These are phyloP conservation scores for Alauda arvensis DNA, from an alignment of 2,797 vertebrate genomes.

Conservation along the genomic window DNA sequence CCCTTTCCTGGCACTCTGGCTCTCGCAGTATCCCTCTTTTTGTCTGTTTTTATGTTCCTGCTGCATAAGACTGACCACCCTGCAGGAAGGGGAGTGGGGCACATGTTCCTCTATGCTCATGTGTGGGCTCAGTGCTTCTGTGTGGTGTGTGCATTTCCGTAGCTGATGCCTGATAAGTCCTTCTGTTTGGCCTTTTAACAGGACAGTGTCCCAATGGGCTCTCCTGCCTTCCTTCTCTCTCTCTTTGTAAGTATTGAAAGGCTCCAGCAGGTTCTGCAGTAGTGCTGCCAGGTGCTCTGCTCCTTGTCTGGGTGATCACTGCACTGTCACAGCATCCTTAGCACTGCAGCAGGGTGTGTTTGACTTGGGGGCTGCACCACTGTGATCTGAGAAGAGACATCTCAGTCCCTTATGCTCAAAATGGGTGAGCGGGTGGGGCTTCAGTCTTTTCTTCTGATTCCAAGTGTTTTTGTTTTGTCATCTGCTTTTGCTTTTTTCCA, in stretches of 20 bases:
- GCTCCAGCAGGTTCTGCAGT: conserved; percentile 61
- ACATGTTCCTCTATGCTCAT: conserved; percentile 46
- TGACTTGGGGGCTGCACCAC: conserved; percentile 47
- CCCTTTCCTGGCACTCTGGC: conserved; percentile 40
- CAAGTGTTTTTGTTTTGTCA: conserved; percentile 33
- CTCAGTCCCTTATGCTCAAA: background rate
- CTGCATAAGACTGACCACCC: conserved; percentile 44
- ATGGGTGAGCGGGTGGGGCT: conserved; percentile 35
- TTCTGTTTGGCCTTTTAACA: conserved; percentile 88
- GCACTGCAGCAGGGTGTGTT: conserved; percentile 43
- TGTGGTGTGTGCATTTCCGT: conserved; percentile 60
- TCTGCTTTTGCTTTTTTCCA: conserved; percentile 46
- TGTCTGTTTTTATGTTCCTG: conserved; percentile 41
- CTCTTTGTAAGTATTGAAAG: conserved; percentile 98
- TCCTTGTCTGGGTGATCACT: conserved; percentile 60
- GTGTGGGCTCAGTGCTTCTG: conserved; percentile 66
- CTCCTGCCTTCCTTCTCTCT: conserved; percentile 99
- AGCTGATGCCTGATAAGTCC: conserved; percentile 63
- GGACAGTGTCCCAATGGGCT: conserved; percentile 98
- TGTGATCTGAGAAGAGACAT: conserved; percentile 29
- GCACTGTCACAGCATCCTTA: conserved; percentile 47
- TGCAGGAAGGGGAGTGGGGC: conserved; percentile 19
- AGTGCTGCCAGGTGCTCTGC: conserved; percentile 63
- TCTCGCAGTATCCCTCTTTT: conserved; percentile 32
- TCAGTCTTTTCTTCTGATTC: conserved; percentile 45